Evolutionary conservation across 1,140 invertebrate genomes (phyloP).

Genomic region (Thaumetopoea pityocampa): DNA sequence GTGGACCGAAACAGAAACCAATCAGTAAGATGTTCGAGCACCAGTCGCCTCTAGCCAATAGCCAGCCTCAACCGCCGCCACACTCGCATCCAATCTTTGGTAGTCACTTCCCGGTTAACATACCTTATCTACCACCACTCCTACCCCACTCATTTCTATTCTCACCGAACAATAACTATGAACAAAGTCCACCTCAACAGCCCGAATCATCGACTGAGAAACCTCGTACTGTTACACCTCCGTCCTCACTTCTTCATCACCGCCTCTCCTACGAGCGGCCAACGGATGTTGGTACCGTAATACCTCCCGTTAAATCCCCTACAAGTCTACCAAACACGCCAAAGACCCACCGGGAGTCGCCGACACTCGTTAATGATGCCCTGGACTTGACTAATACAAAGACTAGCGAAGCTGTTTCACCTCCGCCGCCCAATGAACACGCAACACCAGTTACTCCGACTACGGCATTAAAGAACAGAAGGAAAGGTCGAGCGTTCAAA

Average conservation of each 20-base stretch:
- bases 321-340: constrained; percentile 49
- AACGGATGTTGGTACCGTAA: constrained; percentile 25
- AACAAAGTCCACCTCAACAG: constrained; percentile 42
- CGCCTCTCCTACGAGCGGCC: constrained; percentile 47
- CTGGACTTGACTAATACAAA: constrained; percentile 78
- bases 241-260: constrained; percentile 56
- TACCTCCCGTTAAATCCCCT: constrained; percentile 48
- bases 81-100: constrained; percentile 60
- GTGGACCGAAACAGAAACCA: constrained; percentile 87
- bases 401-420: constrained; percentile 51
- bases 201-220: constrained; percentile 33
- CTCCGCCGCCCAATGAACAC: constrained; percentile 37
- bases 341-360: constrained; percentile 29
- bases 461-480: constrained; percentile 78
- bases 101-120: constrained; percentile 62
- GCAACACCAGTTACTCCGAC: constrained; percentile 49
- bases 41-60: constrained; percentile 30
- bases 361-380: constrained; percentile 55
- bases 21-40: constrained; percentile 53
- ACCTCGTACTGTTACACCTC: constrained; percentile 25
- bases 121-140: constrained; percentile 62
- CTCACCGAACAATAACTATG: constrained; percentile 68
- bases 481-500: constrained; percentile 88
- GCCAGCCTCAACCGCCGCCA: constrained; percentile 36
- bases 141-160: constrained; percentile 66